phyloP scores from a whole-genome alignment of 2,113 vertebrate genomes.

The Poeciliopsis turrubarensis region DNA sequence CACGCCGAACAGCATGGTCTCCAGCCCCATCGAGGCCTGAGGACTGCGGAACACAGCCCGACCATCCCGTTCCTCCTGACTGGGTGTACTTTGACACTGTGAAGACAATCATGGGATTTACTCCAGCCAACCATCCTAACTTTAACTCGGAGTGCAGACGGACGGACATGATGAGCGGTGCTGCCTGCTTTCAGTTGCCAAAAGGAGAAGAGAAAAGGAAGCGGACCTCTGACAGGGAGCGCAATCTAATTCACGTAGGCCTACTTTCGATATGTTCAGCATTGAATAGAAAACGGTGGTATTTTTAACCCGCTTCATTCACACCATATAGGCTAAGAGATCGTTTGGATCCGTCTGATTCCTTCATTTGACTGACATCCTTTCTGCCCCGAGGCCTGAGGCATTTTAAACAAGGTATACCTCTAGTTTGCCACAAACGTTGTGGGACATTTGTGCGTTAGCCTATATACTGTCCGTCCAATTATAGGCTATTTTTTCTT shows the following conservation, averaged over 20 bases:
- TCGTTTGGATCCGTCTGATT: conserved; percentile 74
- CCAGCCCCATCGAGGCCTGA: conserved; percentile 98
- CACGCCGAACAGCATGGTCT: conserved; percentile 99
- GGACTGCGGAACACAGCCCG: conserved; percentile 44
- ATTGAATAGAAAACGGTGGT: conserved; percentile 75
- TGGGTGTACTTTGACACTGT: conserved; percentile 96
- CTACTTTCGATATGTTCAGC: conserved; percentile 50
- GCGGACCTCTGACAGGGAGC: conserved; percentile 65
- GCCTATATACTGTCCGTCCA: conserved; percentile 81
- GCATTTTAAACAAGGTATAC: conserved; percentile 99
- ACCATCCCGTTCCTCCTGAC: conserved; percentile 59
- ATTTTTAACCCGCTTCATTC: conserved; percentile 51
- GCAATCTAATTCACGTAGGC: conserved; percentile 73
- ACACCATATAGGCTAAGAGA: conserved; percentile 50
- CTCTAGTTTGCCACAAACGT: conserved; percentile 93
- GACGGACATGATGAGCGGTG: conserved; percentile 76
- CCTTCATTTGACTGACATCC: conserved; percentile 75
- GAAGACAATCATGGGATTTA: conserved; percentile 99
- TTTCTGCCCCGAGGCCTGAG: conserved; percentile 79
- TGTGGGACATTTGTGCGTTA: conserved; percentile 90
- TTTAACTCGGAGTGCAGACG: conserved; percentile 1
- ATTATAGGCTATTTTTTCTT: conserved; percentile 73
- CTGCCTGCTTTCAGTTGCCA: conserved; percentile 87
- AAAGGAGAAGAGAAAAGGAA: conserved; percentile 69
- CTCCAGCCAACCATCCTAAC: conserved; percentile 60